Evolutionary conservation across 2,888 invertebrate genomes (phyloP), one percentile per base, ranked within the genome.

Genomic region (Eupithecia vulgata): DNA sequence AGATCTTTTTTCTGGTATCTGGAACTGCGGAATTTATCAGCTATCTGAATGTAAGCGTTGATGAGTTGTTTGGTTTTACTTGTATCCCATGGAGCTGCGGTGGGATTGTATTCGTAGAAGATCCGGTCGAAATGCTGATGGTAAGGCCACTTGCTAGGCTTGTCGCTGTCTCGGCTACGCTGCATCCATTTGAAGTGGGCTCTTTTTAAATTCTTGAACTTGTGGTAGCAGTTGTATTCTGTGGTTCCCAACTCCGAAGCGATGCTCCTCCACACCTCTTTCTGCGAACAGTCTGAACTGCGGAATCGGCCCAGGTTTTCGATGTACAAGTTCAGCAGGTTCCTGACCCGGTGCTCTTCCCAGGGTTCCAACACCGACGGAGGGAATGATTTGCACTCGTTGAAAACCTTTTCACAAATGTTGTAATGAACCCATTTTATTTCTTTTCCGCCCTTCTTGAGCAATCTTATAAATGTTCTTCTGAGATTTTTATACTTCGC

Each of bases 231-330:
- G 76, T 90, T 93, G 67, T 91, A 91, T 67, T 91, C 90, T 2
- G 92, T 91, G 12, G 92, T 91, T 1, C 87, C 87, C 35, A 94
- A 74, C 66, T 87, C 85, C 5, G 78, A 65, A 13, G 93, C 93
- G 67, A 94, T 93, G 35, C 92, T 91, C 76, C 84, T 91, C 94
- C 94, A 94, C n/a, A 93, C 79, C 72, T 94, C 93, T 80, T 91
- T 93, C 73, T 92, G 91, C 34, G 90, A 79, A 73, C 84, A 89
- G 62, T 89, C 85, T 0, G 88, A 80, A 73, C 84, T 89, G 59
- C 88, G 82, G 68, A 94, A 92, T 76, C 85, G 89, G 68, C 76
- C 83, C 0, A 93, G 81, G 71, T 93, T 93, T 57, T 93, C 92
- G 71, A 93, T 86, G 76, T 94, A 94, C 1, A 93, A 83, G 61